Percentiles rank a stretch among this genome's conserved stretches.
Conservation (phyloP, 2,797 vertebrate genomes). For the Microchirus variegatus region DNA sequence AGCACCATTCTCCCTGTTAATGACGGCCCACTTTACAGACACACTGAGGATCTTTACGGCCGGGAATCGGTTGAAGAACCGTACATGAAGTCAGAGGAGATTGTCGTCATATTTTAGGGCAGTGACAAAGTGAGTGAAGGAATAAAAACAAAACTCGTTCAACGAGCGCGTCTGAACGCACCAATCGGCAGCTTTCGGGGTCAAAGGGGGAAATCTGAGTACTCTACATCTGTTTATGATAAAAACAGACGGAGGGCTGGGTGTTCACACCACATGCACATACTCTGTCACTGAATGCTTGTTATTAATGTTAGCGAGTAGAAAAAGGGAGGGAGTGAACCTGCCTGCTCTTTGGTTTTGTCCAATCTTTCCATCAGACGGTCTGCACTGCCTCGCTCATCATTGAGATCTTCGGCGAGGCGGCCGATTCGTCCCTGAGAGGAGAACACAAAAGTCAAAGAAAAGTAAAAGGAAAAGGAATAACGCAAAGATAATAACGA, state of each 20-base stretch:
- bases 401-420: conserved; percentile 88
- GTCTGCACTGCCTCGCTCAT: conserved; percentile 90
- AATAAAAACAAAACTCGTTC: conserved; percentile 28
- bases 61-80: conserved; percentile 14
- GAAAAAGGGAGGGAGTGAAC: conserved; percentile 38
- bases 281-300: conserved; percentile 11
- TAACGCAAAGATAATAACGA: too few relatives aligned
- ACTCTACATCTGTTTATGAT: conserved; percentile 59
- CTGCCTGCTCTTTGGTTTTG: conserved; percentile 91
- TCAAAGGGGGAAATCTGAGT: conserved; percentile 45
- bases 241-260: conserved; percentile 51
- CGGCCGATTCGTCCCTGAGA: conserved; percentile 87
- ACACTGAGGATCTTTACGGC: conserved; percentile 28
- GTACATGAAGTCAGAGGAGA: not conserved
- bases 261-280: conserved; percentile 19
- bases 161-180: conserved; percentile 5
- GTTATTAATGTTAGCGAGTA: conserved; percentile 3
- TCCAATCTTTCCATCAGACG: conserved; percentile 89
- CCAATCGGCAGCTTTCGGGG: conserved; percentile 42
- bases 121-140: conserved; percentile 15
- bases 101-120: conserved; percentile 6
- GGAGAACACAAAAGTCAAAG: not conserved
- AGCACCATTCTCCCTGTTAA: conserved; percentile 47
- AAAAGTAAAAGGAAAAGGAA: too few relatives aligned
- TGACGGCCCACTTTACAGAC: conserved; percentile 55